These are phyloP conservation scores for Erannis defoliaria DNA, from an alignment of 2,888 invertebrate genomes.

Conservation along the genomic window DNA sequence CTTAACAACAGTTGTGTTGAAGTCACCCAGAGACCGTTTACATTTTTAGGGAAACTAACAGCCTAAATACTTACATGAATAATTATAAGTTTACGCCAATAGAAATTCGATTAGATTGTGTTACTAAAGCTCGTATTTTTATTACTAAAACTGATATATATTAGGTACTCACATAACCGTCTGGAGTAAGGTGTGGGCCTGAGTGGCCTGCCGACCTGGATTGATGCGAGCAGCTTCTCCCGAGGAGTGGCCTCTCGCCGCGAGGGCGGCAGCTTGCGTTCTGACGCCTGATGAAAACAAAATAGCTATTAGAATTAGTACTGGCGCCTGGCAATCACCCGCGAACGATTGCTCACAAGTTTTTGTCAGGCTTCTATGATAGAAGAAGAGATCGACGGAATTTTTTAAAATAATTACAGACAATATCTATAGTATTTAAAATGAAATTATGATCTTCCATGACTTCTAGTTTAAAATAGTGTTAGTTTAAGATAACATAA, in stretches of 20 bases:
- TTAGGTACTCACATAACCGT: conserved; percentile 83
- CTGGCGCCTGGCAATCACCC: conserved; percentile 3
- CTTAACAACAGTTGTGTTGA: too few species aligned
- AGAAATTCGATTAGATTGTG: too few species aligned
- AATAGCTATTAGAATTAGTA: conserved; percentile 10
- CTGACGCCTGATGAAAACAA: conserved; percentile 88
- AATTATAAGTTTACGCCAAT: too few species aligned
- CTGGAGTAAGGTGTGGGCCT: conserved; percentile 87
- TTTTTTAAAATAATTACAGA: too few species aligned
- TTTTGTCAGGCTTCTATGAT: not conserved
- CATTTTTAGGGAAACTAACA: too few species aligned
- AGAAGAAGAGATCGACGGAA: not conserved
- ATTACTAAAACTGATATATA: too few species aligned
- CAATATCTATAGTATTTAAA: too few species aligned
- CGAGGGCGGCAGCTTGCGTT: conserved; percentile 93
- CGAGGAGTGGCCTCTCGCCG: conserved; percentile 91
- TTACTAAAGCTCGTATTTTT: too few species aligned
- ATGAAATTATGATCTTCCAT: too few species aligned
- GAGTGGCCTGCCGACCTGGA: conserved; percentile 91
- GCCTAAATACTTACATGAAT: too few species aligned
- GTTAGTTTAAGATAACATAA: not conserved
- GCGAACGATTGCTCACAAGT: not conserved
- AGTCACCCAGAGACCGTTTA: too few species aligned
- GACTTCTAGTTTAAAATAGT: not conserved
- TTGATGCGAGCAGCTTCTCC: conserved; percentile 95